phyloP scores from a whole-genome alignment of 2,888 invertebrate species.

The Pandemis cinnamomeana region DNA sequence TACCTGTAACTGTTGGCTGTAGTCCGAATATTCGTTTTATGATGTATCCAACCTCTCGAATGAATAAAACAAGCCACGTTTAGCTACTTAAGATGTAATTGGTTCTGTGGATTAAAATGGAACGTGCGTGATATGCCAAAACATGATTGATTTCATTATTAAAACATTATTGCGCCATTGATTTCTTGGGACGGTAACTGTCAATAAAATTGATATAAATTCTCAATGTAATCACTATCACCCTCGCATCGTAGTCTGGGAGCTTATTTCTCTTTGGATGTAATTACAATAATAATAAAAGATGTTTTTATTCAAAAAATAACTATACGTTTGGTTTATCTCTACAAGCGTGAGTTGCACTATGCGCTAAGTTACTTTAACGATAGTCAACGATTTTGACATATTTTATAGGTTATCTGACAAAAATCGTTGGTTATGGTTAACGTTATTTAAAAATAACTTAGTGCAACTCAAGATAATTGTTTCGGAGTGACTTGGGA shows the following conservation, averaged over 20 bases:
- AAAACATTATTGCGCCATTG: constrained; percentile 1
- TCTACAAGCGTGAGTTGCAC: no score
- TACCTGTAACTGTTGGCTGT: constrained; percentile 4
- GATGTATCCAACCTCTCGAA: constrained; percentile 9
- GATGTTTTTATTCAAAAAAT: no score
- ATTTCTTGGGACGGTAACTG: constrained; percentile 11
- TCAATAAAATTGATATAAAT: constrained; percentile 5
- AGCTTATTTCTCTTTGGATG: no score
- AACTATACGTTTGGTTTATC: no score
- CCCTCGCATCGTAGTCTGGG: neutral
- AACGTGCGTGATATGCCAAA: constrained; percentile 31
- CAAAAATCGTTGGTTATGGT: no score
- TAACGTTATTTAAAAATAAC: no score
- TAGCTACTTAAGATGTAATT: constrained; percentile 13
- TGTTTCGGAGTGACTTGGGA: no score
- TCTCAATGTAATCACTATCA: neutral
- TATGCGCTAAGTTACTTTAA: no score
- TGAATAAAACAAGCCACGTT: constrained; percentile 18
- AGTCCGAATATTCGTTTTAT: constrained; percentile 6
- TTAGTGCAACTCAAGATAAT: no score
- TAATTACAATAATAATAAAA: no score
- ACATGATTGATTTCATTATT: constrained; percentile 32
- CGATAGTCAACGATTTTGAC: no score
- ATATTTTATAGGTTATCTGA: no score
- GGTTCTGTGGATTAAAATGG: constrained; percentile 5